Evolutionary conservation across 2,113 vertebrate species (phyloP), one percentile per base, ranked within the genome.

Genomic region (Anarhynchus alexandrinus): DNA sequence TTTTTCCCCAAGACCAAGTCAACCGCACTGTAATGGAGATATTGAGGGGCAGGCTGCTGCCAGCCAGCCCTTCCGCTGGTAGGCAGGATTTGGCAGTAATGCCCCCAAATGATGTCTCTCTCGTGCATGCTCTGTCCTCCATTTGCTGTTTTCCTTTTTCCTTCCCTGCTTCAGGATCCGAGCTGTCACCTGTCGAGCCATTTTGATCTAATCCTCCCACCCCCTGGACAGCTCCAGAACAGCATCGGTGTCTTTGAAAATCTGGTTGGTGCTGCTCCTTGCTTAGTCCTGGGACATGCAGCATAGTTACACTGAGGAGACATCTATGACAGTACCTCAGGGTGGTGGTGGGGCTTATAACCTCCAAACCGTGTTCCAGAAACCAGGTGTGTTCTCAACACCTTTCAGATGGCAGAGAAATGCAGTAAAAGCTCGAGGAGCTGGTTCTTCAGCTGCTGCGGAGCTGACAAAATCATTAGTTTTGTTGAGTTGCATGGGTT

Each of bases 401-500:
- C 65, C 82, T 93, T 79, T 59, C 19, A 29, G 55, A 9, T 34
- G 76, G 65, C n/a, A 57, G 58, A 94, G 65, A 69, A 89, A 90
- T 20, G 36, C 29, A 58, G 16, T 55, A 30, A 66, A 88, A 85
- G 14, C 51, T 26, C 17, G 21, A 66, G 57, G 32, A 82, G 52
- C 71, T 73, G 74, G 42, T 80, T 81, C 70, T 89, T 87, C 66
- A 70, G 58, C 55, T 62, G 62, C 51, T 65, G 25, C 32, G 62
- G 51, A 47, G 62, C 51, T 66, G 88, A 83, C 88, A 85, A 93
- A 95, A 91, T 82, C 73, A 43, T 93, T 93, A 62, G 38, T 86
- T 96, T 47, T 38, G 14, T 43, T 47, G 64, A 90, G 47, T 55
- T 90, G 55, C 62, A 47, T 47, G 62, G 34, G 8, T 27, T 67